A percentile compares a stretch with the other conserved stretches of the same genome.
These are phyloP conservation scores for Rhagoletis pomonella DNA, from an alignment of 1,140 invertebrate species.

Conservation along the genomic window DNA sequence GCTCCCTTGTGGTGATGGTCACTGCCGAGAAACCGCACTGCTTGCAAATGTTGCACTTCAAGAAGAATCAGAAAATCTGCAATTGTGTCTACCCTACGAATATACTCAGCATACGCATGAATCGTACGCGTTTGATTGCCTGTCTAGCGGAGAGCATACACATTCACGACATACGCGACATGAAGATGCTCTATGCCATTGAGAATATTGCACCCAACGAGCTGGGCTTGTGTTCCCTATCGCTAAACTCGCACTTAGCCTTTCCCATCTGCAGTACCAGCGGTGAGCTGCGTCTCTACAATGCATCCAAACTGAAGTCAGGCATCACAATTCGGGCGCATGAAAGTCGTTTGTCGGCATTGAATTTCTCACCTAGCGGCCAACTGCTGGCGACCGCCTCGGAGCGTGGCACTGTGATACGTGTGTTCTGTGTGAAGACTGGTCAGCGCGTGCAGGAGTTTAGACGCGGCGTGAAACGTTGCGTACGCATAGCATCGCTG, in stretches of 20 bases:
- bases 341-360: constrained; percentile 94
- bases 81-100: constrained; percentile 98
- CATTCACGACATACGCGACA: constrained; percentile 99
- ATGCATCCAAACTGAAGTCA: constrained; percentile 94
- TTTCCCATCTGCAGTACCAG: constrained; percentile 95
- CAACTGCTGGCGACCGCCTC: constrained; percentile 94
- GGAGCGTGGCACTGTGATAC: constrained; percentile 97
- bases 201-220: constrained; percentile 97
- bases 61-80: constrained; percentile 98
- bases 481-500: constrained; percentile 93
- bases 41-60: constrained; percentile 94
- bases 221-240: constrained; percentile 92
- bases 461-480: constrained; percentile 95
- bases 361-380: constrained; percentile 93
- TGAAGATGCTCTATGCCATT: constrained; percentile 98
- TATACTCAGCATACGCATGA: constrained; percentile 96
- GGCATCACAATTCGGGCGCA: constrained; percentile 97
- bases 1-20: constrained; percentile 72
- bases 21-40: constrained; percentile 71
- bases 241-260: constrained; percentile 92
- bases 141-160: constrained; percentile 98
- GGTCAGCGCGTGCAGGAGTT: constrained; percentile 96
- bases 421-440: constrained; percentile 93
- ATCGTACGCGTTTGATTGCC: constrained; percentile 94
- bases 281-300: constrained; percentile 98